These are phyloP conservation scores for Sebastes flavidus DNA, from an alignment of 2,797 vertebrate genomes.

Conservation along the genomic window DNA sequence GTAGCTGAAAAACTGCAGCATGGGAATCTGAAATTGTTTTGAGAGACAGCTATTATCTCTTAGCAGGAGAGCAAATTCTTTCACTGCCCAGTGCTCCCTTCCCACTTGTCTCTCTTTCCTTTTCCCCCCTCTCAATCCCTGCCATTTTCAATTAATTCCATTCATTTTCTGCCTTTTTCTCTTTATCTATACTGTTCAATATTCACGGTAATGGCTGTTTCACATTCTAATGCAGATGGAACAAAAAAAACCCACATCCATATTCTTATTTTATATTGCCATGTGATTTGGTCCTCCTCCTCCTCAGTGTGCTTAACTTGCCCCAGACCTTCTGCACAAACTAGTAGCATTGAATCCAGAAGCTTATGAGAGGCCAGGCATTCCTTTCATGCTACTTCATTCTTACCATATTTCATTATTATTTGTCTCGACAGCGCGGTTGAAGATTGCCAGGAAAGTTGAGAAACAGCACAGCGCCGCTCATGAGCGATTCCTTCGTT, in stretches of 20 bases:
- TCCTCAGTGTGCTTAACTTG: slow-evolving; percentile 1
- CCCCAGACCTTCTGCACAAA: slow-evolving; percentile 22
- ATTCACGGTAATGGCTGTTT: neutral
- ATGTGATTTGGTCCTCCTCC: neutral
- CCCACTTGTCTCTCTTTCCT: neutral
- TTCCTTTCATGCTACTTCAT: slow-evolving; percentile 65
- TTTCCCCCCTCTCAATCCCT: neutral
- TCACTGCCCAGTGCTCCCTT: neutral
- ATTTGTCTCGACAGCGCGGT: slow-evolving; percentile 60
- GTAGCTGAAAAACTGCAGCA: neutral
- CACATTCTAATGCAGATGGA: neutral
- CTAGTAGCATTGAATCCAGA: slow-evolving; percentile 47
- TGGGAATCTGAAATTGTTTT: neutral
- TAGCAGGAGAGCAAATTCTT: slow-evolving; percentile 22
- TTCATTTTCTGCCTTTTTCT: neutral
- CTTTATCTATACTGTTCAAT: neutral
- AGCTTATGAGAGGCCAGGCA: slow-evolving; percentile 42
- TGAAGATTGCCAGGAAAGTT: slow-evolving; percentile 59
- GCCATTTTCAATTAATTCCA: neutral
- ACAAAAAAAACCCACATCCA: neutral
- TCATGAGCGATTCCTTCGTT: slow-evolving; percentile 60
- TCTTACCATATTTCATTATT: slow-evolving; percentile 55
- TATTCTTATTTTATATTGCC: neutral
- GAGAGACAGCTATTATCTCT: slow-evolving; percentile 13
- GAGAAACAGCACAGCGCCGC: slow-evolving; percentile 39